These are phyloP conservation scores for Saiga tatarica DNA, from an alignment of 2,113 vertebrate species.

Conservation along the genomic window DNA sequence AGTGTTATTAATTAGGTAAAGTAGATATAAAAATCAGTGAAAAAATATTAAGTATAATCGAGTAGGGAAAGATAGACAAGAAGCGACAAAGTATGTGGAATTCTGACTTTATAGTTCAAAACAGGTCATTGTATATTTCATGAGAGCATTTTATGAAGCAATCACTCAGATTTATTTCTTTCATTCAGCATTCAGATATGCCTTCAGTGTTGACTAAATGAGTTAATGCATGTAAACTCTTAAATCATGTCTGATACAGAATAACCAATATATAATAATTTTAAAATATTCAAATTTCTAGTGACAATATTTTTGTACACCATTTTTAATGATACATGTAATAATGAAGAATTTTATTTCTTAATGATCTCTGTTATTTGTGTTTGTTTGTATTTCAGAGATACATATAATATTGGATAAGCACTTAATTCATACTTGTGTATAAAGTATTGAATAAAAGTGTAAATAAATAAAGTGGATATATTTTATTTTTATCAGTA, in stretches of 20 bases:
- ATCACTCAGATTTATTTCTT: not conserved
- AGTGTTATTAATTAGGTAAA: not conserved
- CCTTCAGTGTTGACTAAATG: not conserved
- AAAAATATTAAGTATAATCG: not conserved
- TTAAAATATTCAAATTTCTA: not conserved
- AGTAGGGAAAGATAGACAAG: not conserved
- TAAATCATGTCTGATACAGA: not conserved
- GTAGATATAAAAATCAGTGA: not conserved
- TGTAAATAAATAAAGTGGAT: not conserved
- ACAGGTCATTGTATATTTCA: not conserved
- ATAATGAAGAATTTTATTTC: not conserved
- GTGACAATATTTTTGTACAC: not conserved
- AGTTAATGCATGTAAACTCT: not conserved
- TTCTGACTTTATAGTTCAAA: not conserved
- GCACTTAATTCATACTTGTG: not conserved
- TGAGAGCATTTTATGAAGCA: not conserved
- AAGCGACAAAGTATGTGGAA: not conserved
- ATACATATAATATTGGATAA: not conserved
- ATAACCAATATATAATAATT: not conserved
- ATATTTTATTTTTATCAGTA: not conserved
- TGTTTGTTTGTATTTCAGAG: not conserved
- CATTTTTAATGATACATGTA: not conserved
- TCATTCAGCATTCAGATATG: not conserved
- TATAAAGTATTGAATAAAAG: not conserved
- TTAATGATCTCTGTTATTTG: not conserved